These are phyloP conservation scores for Anguilla megastoma DNA, from an alignment of 2,797 vertebrate genomes.

Conservation along the genomic window DNA sequence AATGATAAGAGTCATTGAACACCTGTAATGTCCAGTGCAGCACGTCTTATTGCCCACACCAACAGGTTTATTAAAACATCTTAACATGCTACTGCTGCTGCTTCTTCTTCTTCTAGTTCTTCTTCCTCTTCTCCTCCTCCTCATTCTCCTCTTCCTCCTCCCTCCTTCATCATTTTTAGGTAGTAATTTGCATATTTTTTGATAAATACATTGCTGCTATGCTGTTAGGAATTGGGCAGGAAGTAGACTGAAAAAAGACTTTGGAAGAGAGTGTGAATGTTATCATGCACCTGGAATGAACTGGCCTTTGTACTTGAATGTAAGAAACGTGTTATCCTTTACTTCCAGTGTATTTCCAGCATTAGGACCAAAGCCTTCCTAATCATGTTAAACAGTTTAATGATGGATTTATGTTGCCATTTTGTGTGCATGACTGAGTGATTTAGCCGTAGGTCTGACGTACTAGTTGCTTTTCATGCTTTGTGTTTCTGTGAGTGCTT, in stretches of 20 bases:
- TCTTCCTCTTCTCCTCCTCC: not conserved
- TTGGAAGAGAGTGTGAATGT: not conserved
- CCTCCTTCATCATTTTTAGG: not conserved
- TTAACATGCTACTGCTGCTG: no score
- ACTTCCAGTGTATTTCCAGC: not conserved
- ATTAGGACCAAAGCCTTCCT: not conserved
- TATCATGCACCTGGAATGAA: not conserved
- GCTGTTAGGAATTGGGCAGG: no score
- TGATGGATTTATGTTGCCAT: not conserved
- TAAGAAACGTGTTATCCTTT: not conserved
- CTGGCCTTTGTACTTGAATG: not conserved
- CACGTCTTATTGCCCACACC: not conserved
- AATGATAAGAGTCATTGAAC: not conserved
- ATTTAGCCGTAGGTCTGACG: conserved; percentile 33
- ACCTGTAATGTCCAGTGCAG: not conserved
- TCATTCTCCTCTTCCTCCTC: not conserved
- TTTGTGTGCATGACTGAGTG: not conserved
- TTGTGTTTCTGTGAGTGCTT: conserved; percentile 42
- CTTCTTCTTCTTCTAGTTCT: not conserved
- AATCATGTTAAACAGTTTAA: not conserved
- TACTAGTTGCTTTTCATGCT: conserved; percentile 24
- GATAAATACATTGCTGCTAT: no score
- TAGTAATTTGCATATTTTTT: not conserved
- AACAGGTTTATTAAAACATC: not conserved
- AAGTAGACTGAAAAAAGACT: not conserved